Conservation (phyloP, 2,888 invertebrate genomes). For the Ellobium chinense region DNA sequence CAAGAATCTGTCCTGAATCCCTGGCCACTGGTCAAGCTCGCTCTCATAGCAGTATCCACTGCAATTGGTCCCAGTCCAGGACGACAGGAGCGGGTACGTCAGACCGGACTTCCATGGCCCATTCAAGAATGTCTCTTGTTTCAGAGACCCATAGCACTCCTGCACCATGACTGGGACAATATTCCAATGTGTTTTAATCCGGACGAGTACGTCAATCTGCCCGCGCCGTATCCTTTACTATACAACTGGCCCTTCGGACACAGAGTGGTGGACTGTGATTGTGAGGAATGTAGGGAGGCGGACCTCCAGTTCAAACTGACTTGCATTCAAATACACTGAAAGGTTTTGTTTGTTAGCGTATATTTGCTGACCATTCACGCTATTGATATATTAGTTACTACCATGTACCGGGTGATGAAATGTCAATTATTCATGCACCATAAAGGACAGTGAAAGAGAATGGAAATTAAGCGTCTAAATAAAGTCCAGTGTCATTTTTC, state of each 20-base stretch:
- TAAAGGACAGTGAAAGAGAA: too few relatives aligned
- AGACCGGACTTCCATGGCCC: background rate
- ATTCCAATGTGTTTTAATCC: background rate
- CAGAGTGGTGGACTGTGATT: background rate
- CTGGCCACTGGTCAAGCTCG: background rate
- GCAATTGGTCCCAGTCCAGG: background rate
- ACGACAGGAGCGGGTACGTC: background rate
- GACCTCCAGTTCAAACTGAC: too few relatives aligned
- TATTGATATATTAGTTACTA: too few relatives aligned
- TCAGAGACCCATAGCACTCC: background rate
- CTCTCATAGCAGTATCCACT: background rate
- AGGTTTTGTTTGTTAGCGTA: too few relatives aligned
- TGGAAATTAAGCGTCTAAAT: too few relatives aligned
- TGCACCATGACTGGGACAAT: background rate
- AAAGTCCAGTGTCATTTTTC: too few relatives aligned
- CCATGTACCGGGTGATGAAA: too few relatives aligned
- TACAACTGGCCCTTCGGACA: constrained; percentile 1
- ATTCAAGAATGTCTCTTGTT: background rate
- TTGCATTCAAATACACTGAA: too few relatives aligned
- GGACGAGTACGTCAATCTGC: background rate
- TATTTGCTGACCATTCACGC: too few relatives aligned
- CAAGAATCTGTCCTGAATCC: background rate
- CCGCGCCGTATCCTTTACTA: background rate
- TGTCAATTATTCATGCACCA: too few relatives aligned
- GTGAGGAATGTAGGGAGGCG: background rate